Conservation (phyloP, 2,113 vertebrate species). For the Elanus axillaris region DNA sequence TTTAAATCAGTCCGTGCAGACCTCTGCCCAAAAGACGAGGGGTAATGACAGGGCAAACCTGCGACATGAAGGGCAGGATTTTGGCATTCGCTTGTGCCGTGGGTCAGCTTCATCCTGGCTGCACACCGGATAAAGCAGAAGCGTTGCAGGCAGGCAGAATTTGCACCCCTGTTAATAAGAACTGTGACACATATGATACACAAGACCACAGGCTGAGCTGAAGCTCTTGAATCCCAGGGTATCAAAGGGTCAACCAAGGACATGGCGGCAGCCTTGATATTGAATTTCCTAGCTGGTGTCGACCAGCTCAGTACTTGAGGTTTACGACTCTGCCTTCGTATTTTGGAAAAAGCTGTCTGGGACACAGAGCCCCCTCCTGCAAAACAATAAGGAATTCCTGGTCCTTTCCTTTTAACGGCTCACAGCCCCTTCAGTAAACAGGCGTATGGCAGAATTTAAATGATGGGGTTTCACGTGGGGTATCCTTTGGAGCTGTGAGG, state of each 20-base stretch:
- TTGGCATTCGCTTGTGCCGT: background rate
- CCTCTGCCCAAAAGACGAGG: background rate
- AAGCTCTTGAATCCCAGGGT: background rate
- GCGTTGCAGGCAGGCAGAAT: background rate
- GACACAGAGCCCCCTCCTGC: background rate
- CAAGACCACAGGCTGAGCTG: background rate
- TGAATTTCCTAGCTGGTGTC: background rate
- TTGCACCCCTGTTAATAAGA: background rate
- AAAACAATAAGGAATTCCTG: background rate
- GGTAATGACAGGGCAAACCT: background rate
- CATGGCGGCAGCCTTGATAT: background rate
- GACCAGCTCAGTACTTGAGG: background rate
- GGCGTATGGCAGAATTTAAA: background rate
- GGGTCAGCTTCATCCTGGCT: background rate
- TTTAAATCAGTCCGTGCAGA: background rate
- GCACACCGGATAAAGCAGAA: background rate
- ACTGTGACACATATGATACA: background rate
- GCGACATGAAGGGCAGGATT: background rate
- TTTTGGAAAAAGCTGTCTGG: background rate
- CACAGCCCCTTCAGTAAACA: background rate
- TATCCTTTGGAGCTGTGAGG: background rate
- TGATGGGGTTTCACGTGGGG: background rate
- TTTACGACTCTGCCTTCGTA: background rate
- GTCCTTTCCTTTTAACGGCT: background rate
- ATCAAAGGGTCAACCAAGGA: background rate